A percentile compares a stretch with the other conserved stretches of the same genome.
phyloP scores from a whole-genome alignment of 2,888 invertebrate species.

The Tortrix viridana region DNA sequence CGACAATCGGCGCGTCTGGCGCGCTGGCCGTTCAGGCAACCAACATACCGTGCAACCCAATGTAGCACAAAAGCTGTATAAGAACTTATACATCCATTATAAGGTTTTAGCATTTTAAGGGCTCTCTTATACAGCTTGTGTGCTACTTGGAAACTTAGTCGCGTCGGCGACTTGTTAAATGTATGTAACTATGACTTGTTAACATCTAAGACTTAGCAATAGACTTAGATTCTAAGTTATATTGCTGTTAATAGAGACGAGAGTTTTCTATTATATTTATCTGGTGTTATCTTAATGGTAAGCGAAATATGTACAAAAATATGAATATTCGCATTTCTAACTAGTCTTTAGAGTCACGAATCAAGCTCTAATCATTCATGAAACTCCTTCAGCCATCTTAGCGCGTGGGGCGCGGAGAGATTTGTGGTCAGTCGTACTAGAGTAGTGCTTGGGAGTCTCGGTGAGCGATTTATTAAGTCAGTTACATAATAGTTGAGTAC shows the following conservation, averaged over 20 bases:
- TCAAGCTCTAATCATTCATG: slow-evolving; percentile 38
- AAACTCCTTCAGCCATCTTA: slow-evolving; percentile 5
- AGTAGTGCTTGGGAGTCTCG: slow-evolving; percentile 10
- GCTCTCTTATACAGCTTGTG: too few relatives aligned
- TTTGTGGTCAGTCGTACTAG: not conserved
- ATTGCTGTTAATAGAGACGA: slow-evolving; percentile 71
- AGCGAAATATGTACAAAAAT: slow-evolving; percentile 80
- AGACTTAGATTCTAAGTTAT: too few relatives aligned
- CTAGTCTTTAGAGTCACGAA: slow-evolving; percentile 82
- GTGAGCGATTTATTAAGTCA: slow-evolving; percentile 9
- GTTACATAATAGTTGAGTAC: slow-evolving; percentile 17
- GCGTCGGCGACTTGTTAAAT: slow-evolving; percentile 52
- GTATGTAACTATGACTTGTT: slow-evolving; percentile 64
- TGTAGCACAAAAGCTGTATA: too few relatives aligned
- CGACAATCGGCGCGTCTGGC: too few relatives aligned
- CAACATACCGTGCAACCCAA: too few relatives aligned
- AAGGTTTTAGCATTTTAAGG: too few relatives aligned
- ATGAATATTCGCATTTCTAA: slow-evolving; percentile 79
- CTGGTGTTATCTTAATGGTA: slow-evolving; percentile 81
- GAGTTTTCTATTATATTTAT: slow-evolving; percentile 75
- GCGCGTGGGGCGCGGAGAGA: slow-evolving; percentile 11
- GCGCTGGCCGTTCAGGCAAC: too few relatives aligned
- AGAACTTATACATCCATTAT: too few relatives aligned
- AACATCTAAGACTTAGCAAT: too few relatives aligned
- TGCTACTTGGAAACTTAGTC: too few relatives aligned